These are phyloP conservation scores for Heliconius melpomene DNA, from an alignment of 1,140 invertebrate genomes.

Conservation along the genomic window DNA sequence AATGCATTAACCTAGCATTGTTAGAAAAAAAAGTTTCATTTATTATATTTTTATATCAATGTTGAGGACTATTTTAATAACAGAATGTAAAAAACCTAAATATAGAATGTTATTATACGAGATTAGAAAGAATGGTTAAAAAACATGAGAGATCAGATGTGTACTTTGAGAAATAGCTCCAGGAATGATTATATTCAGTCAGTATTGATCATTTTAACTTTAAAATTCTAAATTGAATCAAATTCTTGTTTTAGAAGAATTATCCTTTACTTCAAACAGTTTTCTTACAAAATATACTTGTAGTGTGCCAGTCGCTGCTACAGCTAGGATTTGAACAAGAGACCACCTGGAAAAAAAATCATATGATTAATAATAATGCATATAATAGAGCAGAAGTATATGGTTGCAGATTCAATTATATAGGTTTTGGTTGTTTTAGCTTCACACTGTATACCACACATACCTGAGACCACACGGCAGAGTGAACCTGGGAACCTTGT, in stretches of 20 bases:
- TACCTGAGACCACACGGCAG: no score
- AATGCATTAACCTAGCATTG: not conserved
- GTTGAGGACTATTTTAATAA: not conserved
- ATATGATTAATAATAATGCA: no score
- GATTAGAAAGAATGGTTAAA: slow-evolving; percentile 20
- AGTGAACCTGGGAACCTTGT: no score
- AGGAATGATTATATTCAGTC: slow-evolving; percentile 40
- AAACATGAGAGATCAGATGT: slow-evolving; percentile 30
- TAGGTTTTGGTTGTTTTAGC: no score
- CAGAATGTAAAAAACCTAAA: not conserved
- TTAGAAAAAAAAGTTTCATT: not conserved
- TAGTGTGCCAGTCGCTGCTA: slow-evolving; percentile 87
- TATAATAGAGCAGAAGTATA: no score
- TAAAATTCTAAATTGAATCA: slow-evolving; percentile 44
- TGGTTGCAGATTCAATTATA: no score
- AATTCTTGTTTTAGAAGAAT: slow-evolving; percentile 83
- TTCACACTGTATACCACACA: no score
- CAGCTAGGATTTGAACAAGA: slow-evolving; percentile 91
- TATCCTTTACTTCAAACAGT: slow-evolving; percentile 91
- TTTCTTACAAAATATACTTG: slow-evolving; percentile 95
- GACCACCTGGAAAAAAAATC: slow-evolving; percentile 85
- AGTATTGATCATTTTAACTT: slow-evolving; percentile 20
- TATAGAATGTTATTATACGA: not conserved
- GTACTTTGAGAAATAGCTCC: slow-evolving; percentile 18
- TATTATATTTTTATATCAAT: not conserved